Base-by-base conservation (phyloP, 1,140 invertebrate genomes). In the Drosophila baimaii region DNA sequence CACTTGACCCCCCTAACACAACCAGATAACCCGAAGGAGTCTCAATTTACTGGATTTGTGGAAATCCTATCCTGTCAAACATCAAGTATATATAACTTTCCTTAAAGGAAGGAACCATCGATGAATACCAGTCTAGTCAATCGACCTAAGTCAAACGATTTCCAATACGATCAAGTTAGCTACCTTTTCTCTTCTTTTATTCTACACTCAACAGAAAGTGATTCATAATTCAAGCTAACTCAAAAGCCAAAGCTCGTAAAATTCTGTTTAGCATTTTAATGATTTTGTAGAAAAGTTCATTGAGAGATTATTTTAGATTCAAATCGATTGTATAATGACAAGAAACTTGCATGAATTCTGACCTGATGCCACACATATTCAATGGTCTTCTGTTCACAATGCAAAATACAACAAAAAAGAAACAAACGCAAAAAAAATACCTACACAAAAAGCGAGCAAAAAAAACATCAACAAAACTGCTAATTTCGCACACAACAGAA, bases 401-500 rank as follows among this genome's bases (percentile, higher is more conserved):
- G 35, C 31, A 33, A 44, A 46, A 74, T 41, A 37, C 33, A 55
- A 35, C 17, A 65, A 55, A 49, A n/a, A 33, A 27, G 5, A 23
- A 23, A 25, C 12, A 29, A 12, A 51, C 7, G 25, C 7, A n/a
- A n/a, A 61, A n/a, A 29, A 33, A 47, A 25, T 31, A 13, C 12
- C 49, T n/a, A 35, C 21, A 51, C 37, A 58, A 49, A 54, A 39
- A 66, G 43, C 6, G 33, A 59, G 44, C 31, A 43, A 43, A 33
- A 54, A 54, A 23, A 62, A 66, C 43, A 37, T 57, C 35, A 41
- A 41, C 25, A 64, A 62, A 41, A 68, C 46, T 69, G 75, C 63
- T 68, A 61, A 78, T 71, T 79, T 77, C 19, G 41, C 25, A 31
- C 58, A 61, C 35, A 41, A 49, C 33, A 37, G 49, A 33, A 41